Evolutionary conservation across 1,140 invertebrate genomes (phyloP), one percentile per base, ranked within the genome.

Genomic region (Vollenhovia emeryi): DNA sequence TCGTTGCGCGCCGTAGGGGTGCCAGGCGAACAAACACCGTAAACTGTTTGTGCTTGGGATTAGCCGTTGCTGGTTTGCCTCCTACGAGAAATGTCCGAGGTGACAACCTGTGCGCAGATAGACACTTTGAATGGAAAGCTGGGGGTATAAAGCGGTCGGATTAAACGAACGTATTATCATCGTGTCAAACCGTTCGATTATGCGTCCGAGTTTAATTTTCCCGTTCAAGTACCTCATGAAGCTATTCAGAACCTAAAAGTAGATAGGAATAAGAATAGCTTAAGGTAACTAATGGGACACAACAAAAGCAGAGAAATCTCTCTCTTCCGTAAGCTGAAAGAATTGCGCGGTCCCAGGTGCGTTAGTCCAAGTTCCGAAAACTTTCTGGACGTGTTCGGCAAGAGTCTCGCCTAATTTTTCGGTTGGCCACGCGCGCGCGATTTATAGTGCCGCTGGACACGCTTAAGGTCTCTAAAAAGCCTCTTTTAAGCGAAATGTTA

Each of bases 41-140:
- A 94, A 94, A 94, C 93, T 94, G 92, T 94, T 94, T 94, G 92
- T 91, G 87, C 87, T 45, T 91, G 84, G 91, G 93, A 94, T 94
- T 94, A 94, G 90, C 90, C 90, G 78, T 79, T 88, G 79, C 59
- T 87, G 86, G 90, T 91, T 92, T 86, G 83, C 86, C 84, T 92
- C 76, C 9, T 68, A 76, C 79, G 71, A 89, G 71, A 80, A 90
- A 91, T 86, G 68, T 75, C 71, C 68, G 87, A 89, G 87, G 66
- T 83, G 86, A 89, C 79, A 62, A 90, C 83, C 69, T 75, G 68
- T 78, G 36, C 59, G 5, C 11, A n/a, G 13, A 55, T 59, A 30
- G 18, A 0, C 27, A 48, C 52, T 64, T 86, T 75, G 24, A 62
- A 27, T 27, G 13, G n/a, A 71, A 27, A 43, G 1, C 13, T 15